These are phyloP conservation scores for Oegoconia quadripuncta DNA, from an alignment of 2,888 invertebrate genomes.

Conservation along the genomic window DNA sequence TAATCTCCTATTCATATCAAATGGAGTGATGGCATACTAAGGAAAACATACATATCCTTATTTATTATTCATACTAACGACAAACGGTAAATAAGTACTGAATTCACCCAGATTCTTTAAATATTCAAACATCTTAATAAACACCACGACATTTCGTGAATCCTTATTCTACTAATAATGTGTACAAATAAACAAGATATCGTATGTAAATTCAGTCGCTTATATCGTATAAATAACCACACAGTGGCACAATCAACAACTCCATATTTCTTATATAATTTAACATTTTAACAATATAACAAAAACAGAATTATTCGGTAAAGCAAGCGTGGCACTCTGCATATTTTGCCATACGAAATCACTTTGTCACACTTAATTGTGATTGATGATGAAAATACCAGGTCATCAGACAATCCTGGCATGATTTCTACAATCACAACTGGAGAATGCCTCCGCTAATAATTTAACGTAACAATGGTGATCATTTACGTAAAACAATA, in stretches of 20 bases:
- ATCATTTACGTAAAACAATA: no score
- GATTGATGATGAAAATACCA: no score
- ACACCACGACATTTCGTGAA: neutral
- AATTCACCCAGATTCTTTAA: constrained; percentile 3
- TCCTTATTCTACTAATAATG: neutral
- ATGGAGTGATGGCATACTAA: no score
- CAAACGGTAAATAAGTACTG: constrained; percentile 8
- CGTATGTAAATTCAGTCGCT: constrained; percentile 15
- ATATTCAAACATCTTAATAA: neutral
- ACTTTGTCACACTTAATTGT: no score
- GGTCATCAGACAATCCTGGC: no score
- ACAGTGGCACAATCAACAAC: constrained; percentile 3
- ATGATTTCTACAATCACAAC: no score
- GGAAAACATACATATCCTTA: constrained; percentile 1
- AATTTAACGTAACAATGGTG: no score
- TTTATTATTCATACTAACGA: no score
- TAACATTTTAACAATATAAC: neutral
- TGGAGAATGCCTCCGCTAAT: no score
- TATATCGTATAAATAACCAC: constrained; percentile 2
- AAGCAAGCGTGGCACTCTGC: neutral
- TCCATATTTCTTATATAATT: neutral
- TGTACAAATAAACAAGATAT: constrained; percentile 10
- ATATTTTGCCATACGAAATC: neutral
- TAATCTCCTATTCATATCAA: no score
- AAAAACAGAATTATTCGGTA: neutral